A percentile compares a stretch with the other conserved stretches of the same genome.
Conservation (phyloP, 2,888 invertebrate genomes). For the Athrips mouffetella region DNA sequence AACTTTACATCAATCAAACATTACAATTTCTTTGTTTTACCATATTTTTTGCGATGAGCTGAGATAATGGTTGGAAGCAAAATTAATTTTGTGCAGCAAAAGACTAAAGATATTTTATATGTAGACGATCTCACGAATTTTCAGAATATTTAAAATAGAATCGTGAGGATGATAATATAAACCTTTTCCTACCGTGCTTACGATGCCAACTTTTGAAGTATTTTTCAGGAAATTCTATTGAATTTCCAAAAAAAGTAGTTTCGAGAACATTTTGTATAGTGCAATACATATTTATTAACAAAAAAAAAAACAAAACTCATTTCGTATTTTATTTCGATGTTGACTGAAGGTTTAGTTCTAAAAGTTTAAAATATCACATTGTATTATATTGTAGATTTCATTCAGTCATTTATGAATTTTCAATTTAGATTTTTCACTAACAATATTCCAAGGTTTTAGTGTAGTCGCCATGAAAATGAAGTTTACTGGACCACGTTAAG, state of each 20-base stretch:
- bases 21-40: no score
- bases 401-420: conserved; percentile 16
- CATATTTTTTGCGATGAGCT: no score
- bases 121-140: no score
- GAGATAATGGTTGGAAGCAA: no score
- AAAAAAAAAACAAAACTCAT: conserved; percentile 33
- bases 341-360: conserved; percentile 22
- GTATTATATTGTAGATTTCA: conserved; percentile 12
- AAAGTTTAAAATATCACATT: conserved; percentile 15
- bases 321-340: conserved; percentile 25
- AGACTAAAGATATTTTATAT: no score
- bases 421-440: conserved; percentile 47
- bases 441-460: conserved; percentile 46
- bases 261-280: conserved; percentile 37
- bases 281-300: conserved; percentile 68
- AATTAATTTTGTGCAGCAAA: no score
- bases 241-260: conserved; percentile 16
- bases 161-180: conserved; percentile 4
- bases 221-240: conserved; percentile 2
- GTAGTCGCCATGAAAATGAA: conserved; percentile 37
- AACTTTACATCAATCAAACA: no score
- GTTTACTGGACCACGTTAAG: not conserved
- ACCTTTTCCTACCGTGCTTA: not conserved
- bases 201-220: conserved; percentile 3
- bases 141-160: no score